Evolutionary conservation across 2,888 invertebrate genomes (phyloP), one percentile per base, ranked within the genome.

Genomic region (Lycophotia porphyrea): DNA sequence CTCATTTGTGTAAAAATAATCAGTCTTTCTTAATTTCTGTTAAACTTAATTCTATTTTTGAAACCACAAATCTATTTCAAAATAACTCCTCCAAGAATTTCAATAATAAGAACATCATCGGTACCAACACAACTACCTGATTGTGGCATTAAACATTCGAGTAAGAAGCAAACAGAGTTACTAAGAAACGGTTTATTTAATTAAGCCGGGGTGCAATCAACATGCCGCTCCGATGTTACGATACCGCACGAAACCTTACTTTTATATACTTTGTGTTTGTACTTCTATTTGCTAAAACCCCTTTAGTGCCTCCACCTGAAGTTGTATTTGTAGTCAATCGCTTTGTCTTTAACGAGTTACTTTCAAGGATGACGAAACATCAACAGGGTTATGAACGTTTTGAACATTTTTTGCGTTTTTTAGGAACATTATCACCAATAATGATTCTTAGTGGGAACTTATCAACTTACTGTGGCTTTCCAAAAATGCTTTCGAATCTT

Each of bases 171-270:
- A 78, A 75, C 78, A 74, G 81, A 82, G 82, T 81, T 88, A 92
- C 93, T 87, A 77, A 91, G 93, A 94, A 95, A 93, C 92, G 91
- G 93, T 94, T 95, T 94, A 95, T 94, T 95, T 95, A 95, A 95
- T 95, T 95, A 95, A 89, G 92, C 90, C 89, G 86, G 90, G 90
- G 90, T 90, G 90, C 89, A 94, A 94, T 93, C 93, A 93, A 91
- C 92, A 88, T 92, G 92, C 93, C 92, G 82, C 81, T 68, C 81
- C 86, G 81, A 88, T 88, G 88, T 81, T 82, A 88, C 84, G 83
- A 85, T 84, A 84, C 82, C 68, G 84, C 82, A 78, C 80, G 82
- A 67, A 79, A 68, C 77, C 65, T 77, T 71, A 49, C 61, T 84
- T 82, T 74, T 63, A 63, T 60, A 52, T 52, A 65, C 58, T 64